Conservation (phyloP, 2,113 vertebrate genomes). For the Tiliqua scincoides region DNA sequence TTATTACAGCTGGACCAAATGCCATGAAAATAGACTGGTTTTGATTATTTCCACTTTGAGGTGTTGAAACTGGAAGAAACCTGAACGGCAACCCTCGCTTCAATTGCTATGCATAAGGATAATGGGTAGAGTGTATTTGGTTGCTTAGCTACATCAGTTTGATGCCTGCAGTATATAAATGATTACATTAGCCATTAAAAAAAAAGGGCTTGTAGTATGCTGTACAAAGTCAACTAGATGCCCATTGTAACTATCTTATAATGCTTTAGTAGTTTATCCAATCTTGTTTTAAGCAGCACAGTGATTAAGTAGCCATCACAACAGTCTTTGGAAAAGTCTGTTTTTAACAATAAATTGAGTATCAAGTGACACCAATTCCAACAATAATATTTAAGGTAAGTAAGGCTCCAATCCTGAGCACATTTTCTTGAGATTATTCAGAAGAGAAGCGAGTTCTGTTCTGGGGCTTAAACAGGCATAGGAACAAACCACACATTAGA, state of each 20-base stretch:
- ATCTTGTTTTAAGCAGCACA: slow-evolving; percentile 1
- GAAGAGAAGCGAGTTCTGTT: neutral
- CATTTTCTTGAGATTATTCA: neutral
- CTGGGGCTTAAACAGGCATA: neutral
- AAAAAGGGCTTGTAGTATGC: neutral
- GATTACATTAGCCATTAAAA: neutral
- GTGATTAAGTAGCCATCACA: neutral
- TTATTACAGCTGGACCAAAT: neutral
- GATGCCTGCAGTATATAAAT: neutral
- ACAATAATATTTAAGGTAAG: neutral
- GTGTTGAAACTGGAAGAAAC: neutral
- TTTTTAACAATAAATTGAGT: neutral
- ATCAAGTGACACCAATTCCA: neutral
- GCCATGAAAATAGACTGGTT: neutral
- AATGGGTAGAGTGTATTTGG: neutral
- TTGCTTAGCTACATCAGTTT: slow-evolving; percentile 19
- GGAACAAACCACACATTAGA: neutral
- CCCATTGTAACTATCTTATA: neutral
- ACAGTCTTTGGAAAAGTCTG: neutral
- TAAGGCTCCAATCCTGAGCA: neutral
- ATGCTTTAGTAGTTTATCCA: neutral
- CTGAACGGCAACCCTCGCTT: neutral
- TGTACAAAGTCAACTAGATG: neutral
- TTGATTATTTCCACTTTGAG: neutral
- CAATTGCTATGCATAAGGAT: neutral